phyloP scores from a whole-genome alignment of 1,140 invertebrate genomes.

The Drosophila prosaltans region DNA sequence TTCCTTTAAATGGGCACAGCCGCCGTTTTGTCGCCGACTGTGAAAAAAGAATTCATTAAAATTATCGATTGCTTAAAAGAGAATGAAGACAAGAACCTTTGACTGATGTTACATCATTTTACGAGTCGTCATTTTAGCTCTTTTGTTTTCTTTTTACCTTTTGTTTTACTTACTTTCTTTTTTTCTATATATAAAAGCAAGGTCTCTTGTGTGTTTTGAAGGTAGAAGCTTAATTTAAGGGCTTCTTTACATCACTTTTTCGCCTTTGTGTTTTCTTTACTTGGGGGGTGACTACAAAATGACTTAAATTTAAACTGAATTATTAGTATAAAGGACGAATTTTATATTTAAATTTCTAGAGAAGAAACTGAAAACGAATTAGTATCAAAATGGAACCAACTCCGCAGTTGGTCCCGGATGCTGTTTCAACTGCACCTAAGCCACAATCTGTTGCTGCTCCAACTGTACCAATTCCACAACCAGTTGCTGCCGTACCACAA shows the following conservation, averaged over 20 bases:
- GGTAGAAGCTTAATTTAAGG: conserved; percentile 45
- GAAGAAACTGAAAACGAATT: not conserved
- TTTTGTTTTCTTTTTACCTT: not conserved
- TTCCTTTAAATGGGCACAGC: not conserved
- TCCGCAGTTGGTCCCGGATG: not conserved
- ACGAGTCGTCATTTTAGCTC: conserved; percentile 10
- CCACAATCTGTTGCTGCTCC: conserved; percentile 1
- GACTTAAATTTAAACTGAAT: not conserved
- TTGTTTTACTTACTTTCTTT: not conserved
- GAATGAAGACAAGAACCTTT: not conserved
- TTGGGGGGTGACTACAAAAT: conserved; percentile 14
- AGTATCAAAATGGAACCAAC: conserved; percentile 1
- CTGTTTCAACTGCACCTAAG: not conserved
- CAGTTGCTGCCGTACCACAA: not conserved
- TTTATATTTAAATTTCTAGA: not conserved
- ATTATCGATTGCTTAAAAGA: conserved; percentile 44
- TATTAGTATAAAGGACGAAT: not conserved
- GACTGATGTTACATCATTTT: conserved; percentile 2
- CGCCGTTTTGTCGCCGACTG: conserved; percentile 26
- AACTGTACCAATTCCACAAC: not conserved
- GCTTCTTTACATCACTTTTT: conserved; percentile 25
- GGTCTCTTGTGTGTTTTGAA: not conserved
- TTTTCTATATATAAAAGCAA: not conserved
- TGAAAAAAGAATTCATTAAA: conserved; percentile 32
- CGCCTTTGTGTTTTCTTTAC: not conserved